Percentiles rank a stretch among this genome's conserved stretches.
Evolutionary conservation across 2,888 invertebrate species (phyloP).

Genomic region (Acanthacorydalis orientalis): DNA sequence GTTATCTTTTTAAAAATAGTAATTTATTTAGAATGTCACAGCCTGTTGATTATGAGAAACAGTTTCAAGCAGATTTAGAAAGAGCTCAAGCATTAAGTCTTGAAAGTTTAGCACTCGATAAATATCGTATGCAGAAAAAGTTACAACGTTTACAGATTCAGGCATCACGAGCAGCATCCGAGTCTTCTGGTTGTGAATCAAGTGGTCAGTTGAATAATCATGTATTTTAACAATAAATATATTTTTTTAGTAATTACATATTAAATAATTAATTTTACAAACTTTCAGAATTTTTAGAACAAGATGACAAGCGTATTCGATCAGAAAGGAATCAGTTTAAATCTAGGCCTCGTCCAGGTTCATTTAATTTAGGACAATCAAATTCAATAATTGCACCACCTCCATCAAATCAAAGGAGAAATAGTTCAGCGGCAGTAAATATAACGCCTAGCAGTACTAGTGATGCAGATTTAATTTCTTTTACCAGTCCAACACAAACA

Average conservation of each 20-base stretch:
- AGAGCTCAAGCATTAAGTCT: conserved; percentile 75
- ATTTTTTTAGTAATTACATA: neutral
- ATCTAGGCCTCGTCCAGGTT: conserved; percentile 39
- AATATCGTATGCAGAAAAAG: conserved; percentile 55
- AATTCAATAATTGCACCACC: conserved; percentile 31
- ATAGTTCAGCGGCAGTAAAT: conserved; percentile 17
- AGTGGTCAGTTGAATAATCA: neutral
- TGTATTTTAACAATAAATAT: neutral
- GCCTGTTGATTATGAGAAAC: conserved; percentile 52
- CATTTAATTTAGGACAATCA: conserved; percentile 26
- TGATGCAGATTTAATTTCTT: conserved; percentile 51
- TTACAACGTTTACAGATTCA: conserved; percentile 19
- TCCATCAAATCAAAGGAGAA: conserved; percentile 21
- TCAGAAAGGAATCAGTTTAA: conserved; percentile 27
- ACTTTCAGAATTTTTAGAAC: no score
- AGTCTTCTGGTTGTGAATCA: neutral
- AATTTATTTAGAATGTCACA: conserved; percentile 20
- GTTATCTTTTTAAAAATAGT: no score
- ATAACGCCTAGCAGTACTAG: conserved; percentile 29
- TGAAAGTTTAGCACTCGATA: conserved; percentile 70
- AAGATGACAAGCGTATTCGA: conserved; percentile 11
- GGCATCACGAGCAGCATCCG: conserved; percentile 8
- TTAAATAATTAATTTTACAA: neutral
- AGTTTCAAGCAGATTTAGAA: conserved; percentile 74
- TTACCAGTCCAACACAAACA: conserved; percentile 39